Base-by-base conservation (phyloP, 2,888 invertebrate genomes). In the Cheiracanthium punctorium region DNA sequence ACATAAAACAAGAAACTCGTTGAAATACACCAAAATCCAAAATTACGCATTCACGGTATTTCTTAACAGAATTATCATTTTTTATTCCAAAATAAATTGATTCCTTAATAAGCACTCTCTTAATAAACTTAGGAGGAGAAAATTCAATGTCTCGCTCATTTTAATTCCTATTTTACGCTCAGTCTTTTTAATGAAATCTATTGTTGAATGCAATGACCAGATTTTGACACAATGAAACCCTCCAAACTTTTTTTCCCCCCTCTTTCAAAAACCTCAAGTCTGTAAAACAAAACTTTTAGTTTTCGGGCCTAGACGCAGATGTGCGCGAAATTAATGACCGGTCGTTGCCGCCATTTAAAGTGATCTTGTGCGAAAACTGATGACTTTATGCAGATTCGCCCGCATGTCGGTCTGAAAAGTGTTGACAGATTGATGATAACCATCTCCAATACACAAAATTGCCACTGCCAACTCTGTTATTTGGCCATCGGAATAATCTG, bases 381-480 rank as follows among this genome's bases (percentile, higher is more conserved):
- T 74, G 84, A 79, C 69, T 85, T 74, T 85, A 85, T 85, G 84
- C 72, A 79, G 79, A 85, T 85, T 71, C 75, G 58, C 41, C 29
- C n/a, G 7, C 43, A 24, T 12, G 8, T 28, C 12, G 41, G 10
- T 72, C 72, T 12, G 52, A 65, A 75, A 75, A 75, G 37, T 29
- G n/a, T 64, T 86, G 80, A 86, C 85, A 86, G 85, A 86, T 86
- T 86, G 80, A 86, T 86, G 85, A 86, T 86, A 86, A 86, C 85
- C 75, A 86, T 86, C 85, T 80, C 85, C 85, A 80, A 86, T 86
- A 80, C 75, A 65, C 37, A 37, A 80, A 72, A 80, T 80, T 80
- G 81, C 73, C 71, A 72, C 43, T 80, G 80, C 80, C 64, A 33
- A 69, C 75, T 71, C 71, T 76, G 82, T 82, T 82, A 82, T 82